Conservation (phyloP, 2,888 invertebrate genomes). For the Habrosyne pyritoides region DNA sequence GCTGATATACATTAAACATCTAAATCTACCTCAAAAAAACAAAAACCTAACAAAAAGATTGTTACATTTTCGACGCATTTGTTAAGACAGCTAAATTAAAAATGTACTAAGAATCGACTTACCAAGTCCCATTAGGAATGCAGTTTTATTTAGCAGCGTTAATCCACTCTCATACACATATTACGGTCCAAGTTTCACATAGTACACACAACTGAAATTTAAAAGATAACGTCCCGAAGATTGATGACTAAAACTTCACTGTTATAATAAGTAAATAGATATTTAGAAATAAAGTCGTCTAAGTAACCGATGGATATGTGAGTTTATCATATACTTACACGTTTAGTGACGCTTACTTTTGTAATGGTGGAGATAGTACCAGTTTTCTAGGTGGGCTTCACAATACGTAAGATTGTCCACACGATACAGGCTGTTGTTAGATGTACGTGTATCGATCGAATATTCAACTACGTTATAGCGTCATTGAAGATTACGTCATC, state of each 20-base stretch:
- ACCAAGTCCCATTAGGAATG: slow-evolving; percentile 59
- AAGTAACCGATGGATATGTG: slow-evolving; percentile 16
- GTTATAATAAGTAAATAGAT: background rate
- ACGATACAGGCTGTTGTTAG: slow-evolving; percentile 40
- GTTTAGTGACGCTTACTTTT: slow-evolving; percentile 36
- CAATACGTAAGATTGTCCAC: slow-evolving; percentile 29
- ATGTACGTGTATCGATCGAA: background rate
- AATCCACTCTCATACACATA: slow-evolving; percentile 42
- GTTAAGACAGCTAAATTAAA: too few relatives aligned
- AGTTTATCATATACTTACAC: slow-evolving; percentile 7
- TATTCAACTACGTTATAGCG: too few relatives aligned
- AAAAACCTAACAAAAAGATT: too few relatives aligned
- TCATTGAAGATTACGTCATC: too few relatives aligned
- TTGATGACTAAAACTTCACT: background rate
- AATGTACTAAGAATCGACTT: slow-evolving; percentile 27
- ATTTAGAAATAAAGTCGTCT: slow-evolving; percentile 18
- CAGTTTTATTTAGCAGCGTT: background rate
- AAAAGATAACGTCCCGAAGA: slow-evolving; percentile 3
- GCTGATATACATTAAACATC: too few relatives aligned
- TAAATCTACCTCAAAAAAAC: too few relatives aligned
- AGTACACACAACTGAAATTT: slow-evolving; percentile 7
- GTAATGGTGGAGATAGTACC: slow-evolving; percentile 44
- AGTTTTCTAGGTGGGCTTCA: slow-evolving; percentile 38
- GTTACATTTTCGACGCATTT: too few relatives aligned
- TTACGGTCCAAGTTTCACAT: slow-evolving; percentile 36